Base-by-base conservation (phyloP, 2,888 invertebrate species). In the Oscheius sp. region DNA sequence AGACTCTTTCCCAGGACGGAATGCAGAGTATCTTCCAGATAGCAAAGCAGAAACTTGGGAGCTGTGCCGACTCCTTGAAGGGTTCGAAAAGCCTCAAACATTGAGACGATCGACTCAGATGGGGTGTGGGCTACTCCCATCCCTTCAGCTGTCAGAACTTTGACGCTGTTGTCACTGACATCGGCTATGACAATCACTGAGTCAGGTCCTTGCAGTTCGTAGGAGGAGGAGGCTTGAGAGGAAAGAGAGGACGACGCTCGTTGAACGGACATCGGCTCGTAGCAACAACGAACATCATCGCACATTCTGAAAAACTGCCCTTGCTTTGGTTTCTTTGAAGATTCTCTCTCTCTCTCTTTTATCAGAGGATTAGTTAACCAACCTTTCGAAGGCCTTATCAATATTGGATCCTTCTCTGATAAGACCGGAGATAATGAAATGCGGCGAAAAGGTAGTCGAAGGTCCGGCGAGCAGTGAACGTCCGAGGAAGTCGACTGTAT, bases 21-120 rank as follows among this genome's bases (percentile, higher is more conserved):
- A 64, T 72, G 79, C 75, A 84, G 79, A 82, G 78, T 81, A 84
- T 87, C 71, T 66, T 83, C 79, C 83, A 86, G 63, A 80, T 84
- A 69, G 82, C 74, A 76, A 8, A 81, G 65, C 27, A 83, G 58
- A 58, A 84, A 79, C 37, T 73, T 71, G 12, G 82, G 74, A 17
- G 75, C 73, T 20, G 66, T 66, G 20, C 72, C 72, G 8, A 67
- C 66, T 27, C 58, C 50, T 45, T 82, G 74, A 27, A 84, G 69
- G 15, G 69, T 76, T n/a, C 73, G 73, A 52, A 84, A 84, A 48
- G 80, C 76, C 46, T 84, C 84, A 58, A 84, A 61, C 82, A 84
- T 84, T 4, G 75, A 73, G 2, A 82, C 76, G 23, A 84, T 73
- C 0, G 79, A 75, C 42, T 84, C 84, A 5, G 80, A 77, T 3